These are phyloP conservation scores for Orthosia cruda DNA, from an alignment of 2,888 invertebrate species.

Conservation along the genomic window DNA sequence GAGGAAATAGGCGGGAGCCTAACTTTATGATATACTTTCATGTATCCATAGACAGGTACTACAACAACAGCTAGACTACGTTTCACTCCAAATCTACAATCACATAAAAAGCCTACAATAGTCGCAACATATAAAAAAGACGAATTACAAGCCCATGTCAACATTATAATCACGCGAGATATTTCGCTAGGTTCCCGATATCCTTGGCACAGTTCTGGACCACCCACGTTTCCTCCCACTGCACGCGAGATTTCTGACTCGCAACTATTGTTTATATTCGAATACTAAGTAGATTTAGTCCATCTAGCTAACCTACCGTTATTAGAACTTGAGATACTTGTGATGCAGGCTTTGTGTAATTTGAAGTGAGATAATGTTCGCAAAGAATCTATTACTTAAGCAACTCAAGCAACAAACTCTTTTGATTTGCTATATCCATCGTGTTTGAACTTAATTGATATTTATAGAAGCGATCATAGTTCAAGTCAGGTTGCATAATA, in stretches of 20 bases:
- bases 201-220: conserved; percentile 85
- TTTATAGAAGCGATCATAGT: conserved; percentile 11
- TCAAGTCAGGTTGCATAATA: conserved; percentile 26
- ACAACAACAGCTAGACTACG: not conserved
- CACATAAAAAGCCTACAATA: conserved; percentile 9
- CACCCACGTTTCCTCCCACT: conserved; percentile 82
- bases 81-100: not conserved
- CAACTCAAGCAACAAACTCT: not conserved
- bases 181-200: conserved; percentile 75
- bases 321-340: conserved; percentile 20
- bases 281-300: conserved; percentile 55
- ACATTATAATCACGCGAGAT: conserved; percentile 55
- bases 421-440: conserved; percentile 8
- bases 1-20: too few species aligned
- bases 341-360: conserved; percentile 18
- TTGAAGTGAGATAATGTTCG: not conserved
- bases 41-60: not conserved
- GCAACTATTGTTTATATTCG: conserved; percentile 57
- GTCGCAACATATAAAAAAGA: conserved; percentile 16
- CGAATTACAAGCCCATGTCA: conserved; percentile 38
- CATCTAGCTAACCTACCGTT: conserved; percentile 28
- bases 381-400: not conserved
- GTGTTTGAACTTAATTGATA: conserved; percentile 6
- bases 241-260: conserved; percentile 53
- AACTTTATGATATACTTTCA: not conserved